phyloP scores from a whole-genome alignment of 2,888 invertebrate genomes.

The Eremobia ochroleuca region DNA sequence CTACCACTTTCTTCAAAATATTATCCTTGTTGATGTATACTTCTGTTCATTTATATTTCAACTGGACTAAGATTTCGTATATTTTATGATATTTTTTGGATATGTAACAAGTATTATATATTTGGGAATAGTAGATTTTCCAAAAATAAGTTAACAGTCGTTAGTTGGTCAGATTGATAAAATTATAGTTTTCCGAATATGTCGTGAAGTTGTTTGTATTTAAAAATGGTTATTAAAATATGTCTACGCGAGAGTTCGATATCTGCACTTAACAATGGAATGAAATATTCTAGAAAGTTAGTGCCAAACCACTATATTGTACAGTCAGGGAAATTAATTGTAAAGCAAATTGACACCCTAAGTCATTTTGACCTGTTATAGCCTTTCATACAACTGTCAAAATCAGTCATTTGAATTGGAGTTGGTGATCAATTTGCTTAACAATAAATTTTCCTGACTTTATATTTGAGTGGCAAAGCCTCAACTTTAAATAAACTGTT shows the following conservation, averaged over 20 bases:
- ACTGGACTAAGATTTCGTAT: constrained; percentile 31
- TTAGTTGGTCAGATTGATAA: no score
- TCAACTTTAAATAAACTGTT: neutral
- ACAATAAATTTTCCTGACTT: neutral
- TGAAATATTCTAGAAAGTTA: neutral
- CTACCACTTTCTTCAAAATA: constrained; percentile 55
- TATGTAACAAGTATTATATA: constrained; percentile 29
- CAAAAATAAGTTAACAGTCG: neutral
- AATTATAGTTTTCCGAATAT: neutral
- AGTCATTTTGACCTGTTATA: neutral
- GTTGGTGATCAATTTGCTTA: no score
- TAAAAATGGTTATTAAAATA: neutral
- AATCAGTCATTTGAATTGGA: neutral
- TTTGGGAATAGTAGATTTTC: neutral
- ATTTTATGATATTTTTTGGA: constrained; percentile 40
- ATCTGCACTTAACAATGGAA: neutral
- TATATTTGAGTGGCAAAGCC: neutral
- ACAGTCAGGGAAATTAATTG: neutral
- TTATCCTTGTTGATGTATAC: constrained; percentile 48
- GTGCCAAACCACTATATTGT: neutral
- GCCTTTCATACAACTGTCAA: neutral
- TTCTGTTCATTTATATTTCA: constrained; percentile 53
- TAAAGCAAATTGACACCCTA: neutral
- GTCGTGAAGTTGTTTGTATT: neutral
- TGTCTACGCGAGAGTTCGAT: neutral